Percentiles rank a stretch among this genome's conserved stretches.
Conservation (phyloP, 92 coral and sea anemone genomes). For the Parazoanthus atlanticus region DNA sequence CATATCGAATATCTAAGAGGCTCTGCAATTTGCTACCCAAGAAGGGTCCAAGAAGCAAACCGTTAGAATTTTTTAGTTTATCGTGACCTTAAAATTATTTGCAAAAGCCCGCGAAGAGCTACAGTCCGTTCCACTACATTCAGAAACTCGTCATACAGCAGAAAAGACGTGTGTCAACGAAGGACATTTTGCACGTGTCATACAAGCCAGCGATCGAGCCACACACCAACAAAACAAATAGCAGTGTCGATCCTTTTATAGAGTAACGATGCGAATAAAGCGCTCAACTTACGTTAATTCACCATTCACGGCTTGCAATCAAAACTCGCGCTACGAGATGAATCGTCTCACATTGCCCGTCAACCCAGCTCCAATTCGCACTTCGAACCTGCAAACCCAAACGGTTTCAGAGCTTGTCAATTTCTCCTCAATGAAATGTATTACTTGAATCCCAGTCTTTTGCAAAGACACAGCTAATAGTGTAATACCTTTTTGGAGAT, state of each 20-base stretch:
- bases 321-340: slow-evolving; percentile 97
- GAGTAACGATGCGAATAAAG: slow-evolving; percentile 91
- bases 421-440: slow-evolving; percentile 9
- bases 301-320: slow-evolving; percentile 99
- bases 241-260: slow-evolving; percentile 84
- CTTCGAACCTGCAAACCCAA: slow-evolving; percentile 39
- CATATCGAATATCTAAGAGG: slow-evolving; percentile 4
- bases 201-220: slow-evolving; percentile 73
- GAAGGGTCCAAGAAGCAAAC: slow-evolving; percentile 31
- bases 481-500: slow-evolving; percentile 80
- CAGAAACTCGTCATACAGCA: slow-evolving; percentile 40
- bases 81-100: slow-evolving; percentile 28
- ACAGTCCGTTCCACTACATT: slow-evolving; percentile 30
- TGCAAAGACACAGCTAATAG: slow-evolving; percentile 51
- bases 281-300: slow-evolving; percentile 99
- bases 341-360: slow-evolving; percentile 91
- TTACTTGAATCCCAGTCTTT: not conserved
- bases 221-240: slow-evolving; percentile 80
- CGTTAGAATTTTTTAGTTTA: slow-evolving; percentile 28
- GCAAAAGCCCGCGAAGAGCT: slow-evolving; percentile 48
- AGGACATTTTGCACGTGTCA: slow-evolving; percentile 81
- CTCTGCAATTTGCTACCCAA: slow-evolving; percentile 38
- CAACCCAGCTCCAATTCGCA: slow-evolving; percentile 63
- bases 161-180: slow-evolving; percentile 38
- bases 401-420: slow-evolving; percentile 39